Evolutionary conservation across 2,113 vertebrate species (phyloP).

Genomic region (Eulemur macaco): DNA sequence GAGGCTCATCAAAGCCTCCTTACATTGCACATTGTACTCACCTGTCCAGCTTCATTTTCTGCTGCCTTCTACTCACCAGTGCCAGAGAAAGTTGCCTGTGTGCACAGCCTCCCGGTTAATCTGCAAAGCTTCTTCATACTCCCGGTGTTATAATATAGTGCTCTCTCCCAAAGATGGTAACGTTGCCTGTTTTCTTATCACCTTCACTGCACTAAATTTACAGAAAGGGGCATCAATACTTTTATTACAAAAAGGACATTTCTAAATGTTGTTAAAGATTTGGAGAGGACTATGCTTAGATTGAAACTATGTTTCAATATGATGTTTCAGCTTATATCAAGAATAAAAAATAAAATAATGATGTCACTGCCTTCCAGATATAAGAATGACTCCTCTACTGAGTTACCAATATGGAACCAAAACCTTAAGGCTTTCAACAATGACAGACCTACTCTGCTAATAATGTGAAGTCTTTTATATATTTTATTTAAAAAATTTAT

Average conservation of each 20-base stretch:
- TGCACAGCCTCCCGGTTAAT: conserved; percentile 87
- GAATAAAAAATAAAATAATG: not conserved
- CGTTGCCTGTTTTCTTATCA: conserved; percentile 65
- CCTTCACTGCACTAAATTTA: conserved; percentile 83
- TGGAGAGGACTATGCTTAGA: not conserved
- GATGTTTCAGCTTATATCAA: not conserved
- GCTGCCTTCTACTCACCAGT: conserved; percentile 80
- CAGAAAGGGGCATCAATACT: not conserved
- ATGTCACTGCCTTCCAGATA: not conserved
- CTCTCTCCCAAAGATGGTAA: conserved; percentile 89
- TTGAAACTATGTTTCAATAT: not conserved
- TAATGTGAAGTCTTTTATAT: not conserved
- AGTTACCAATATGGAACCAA: not conserved
- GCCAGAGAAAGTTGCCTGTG: conserved; percentile 88
- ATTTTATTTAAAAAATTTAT: no score
- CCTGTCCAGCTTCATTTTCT: not conserved
- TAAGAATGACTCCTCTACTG: not conserved
- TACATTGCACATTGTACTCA: not conserved
- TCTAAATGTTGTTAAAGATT: not conserved
- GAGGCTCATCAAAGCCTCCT: not conserved
- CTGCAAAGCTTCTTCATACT: conserved; percentile 88
- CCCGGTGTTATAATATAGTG: conserved; percentile 89
- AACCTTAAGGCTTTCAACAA: not conserved
- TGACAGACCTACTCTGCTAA: not conserved
- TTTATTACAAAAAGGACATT: not conserved